Percentiles rank a stretch among this genome's conserved stretches.
Evolutionary conservation across 2,797 vertebrate species (phyloP).

Genomic region (Ibycter americanus): DNA sequence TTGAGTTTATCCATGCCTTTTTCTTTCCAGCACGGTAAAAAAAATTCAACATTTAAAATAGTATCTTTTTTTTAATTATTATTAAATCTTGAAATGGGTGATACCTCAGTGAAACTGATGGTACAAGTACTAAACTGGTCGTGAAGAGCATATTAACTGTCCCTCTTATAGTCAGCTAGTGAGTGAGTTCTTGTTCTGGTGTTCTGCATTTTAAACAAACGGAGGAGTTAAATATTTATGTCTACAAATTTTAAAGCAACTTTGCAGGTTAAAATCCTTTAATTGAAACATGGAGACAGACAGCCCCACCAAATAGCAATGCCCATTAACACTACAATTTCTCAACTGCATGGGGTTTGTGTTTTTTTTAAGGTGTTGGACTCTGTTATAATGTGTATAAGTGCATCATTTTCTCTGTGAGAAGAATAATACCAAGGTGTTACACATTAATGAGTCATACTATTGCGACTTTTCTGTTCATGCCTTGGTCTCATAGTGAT

Average conservation of each 20-base stretch:
- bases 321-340: background rate
- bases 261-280: background rate
- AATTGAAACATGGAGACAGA: background rate
- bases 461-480: background rate
- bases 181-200: background rate
- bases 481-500: background rate
- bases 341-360: rapidly evolving
- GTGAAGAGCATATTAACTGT: background rate
- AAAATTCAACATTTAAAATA: background rate
- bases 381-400: background rate
- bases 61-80: background rate
- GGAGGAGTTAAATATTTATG: background rate
- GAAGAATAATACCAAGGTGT: background rate
- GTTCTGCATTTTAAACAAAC: background rate
- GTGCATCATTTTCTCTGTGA: background rate
- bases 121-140: background rate
- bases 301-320: background rate
- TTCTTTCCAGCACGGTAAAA: background rate
- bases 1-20: background rate
- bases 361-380: background rate
- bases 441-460: background rate
- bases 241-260: background rate
- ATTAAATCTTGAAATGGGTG: background rate
- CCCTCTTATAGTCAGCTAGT: background rate
- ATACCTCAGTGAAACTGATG: background rate